Conservation (phyloP, 2,113 vertebrate species). For the Indri indri region DNA sequence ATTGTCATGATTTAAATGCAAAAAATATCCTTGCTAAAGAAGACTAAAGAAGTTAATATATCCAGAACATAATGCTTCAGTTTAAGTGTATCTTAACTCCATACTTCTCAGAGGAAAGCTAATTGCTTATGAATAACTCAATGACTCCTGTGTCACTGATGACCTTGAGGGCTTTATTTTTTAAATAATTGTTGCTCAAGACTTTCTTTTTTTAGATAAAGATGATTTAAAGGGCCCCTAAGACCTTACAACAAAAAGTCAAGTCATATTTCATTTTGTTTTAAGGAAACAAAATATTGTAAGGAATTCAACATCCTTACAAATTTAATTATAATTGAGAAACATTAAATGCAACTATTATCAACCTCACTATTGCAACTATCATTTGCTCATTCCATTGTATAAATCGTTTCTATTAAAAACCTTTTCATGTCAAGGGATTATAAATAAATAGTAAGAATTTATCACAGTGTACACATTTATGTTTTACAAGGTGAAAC, state of each 20-base stretch:
- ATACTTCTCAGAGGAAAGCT: constrained; percentile 40
- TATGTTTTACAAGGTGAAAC: neutral
- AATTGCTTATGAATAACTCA: constrained; percentile 60
- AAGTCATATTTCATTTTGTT: constrained; percentile 52
- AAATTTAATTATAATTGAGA: constrained; percentile 61
- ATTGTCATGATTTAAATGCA: neutral
- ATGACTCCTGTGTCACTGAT: neutral
- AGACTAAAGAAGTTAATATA: neutral
- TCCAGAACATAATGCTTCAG: constrained; percentile 26
- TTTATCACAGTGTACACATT: neutral
- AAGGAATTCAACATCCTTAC: constrained; percentile 45
- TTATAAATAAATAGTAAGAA: constrained; percentile 7
- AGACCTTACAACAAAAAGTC: neutral
- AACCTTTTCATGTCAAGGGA: neutral
- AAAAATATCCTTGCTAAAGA: neutral
- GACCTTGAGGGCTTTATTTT: neutral
- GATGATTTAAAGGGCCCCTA: neutral
- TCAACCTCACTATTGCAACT: neutral
- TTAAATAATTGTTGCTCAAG: neutral
- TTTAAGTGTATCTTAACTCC: constrained; percentile 15
- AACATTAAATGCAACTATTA: neutral
- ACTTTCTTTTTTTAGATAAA: neutral
- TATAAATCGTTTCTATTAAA: constrained; percentile 28
- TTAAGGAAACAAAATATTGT: neutral
- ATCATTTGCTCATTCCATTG: neutral